phyloP scores from a whole-genome alignment of 2,797 vertebrate genomes.

The Phoeniculus purpureus region DNA sequence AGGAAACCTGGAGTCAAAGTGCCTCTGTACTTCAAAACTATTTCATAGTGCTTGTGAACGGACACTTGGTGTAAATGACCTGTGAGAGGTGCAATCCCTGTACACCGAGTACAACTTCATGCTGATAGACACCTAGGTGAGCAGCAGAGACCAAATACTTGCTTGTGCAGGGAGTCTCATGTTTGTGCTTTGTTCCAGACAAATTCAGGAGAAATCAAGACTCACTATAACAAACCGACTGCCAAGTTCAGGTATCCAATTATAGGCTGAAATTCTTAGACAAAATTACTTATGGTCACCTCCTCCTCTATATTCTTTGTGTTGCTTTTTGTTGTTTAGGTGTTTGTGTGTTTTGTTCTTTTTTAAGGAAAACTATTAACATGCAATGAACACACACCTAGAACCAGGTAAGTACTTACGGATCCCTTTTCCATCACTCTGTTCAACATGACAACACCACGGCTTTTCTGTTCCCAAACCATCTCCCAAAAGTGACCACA shows the following conservation, averaged over 20 bases:
- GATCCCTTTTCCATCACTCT: conserved; percentile 98
- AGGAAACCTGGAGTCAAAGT: background rate
- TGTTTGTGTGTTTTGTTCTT: background rate
- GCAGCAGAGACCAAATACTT: background rate
- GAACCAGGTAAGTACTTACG: conserved; percentile 80
- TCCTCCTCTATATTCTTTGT: background rate
- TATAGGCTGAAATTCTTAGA: background rate
- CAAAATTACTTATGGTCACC: background rate
- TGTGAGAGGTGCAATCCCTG: background rate
- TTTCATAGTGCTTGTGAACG: background rate
- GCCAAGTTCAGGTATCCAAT: background rate
- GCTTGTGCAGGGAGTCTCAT: background rate
- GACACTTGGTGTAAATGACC: background rate
- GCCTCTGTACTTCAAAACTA: background rate
- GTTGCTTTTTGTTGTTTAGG: background rate
- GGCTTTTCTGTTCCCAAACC: conserved; percentile 97
- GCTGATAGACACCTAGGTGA: background rate
- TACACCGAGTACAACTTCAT: background rate
- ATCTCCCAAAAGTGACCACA: conserved; percentile 99
- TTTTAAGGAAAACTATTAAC: background rate
- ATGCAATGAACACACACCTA: background rate
- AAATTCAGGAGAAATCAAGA: background rate
- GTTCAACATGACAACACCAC: conserved; percentile 97
- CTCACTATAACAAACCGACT: background rate
- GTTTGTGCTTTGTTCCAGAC: background rate